phyloP scores from a whole-genome alignment of 1,140 invertebrate genomes.

The Diuraphis noxia region DNA sequence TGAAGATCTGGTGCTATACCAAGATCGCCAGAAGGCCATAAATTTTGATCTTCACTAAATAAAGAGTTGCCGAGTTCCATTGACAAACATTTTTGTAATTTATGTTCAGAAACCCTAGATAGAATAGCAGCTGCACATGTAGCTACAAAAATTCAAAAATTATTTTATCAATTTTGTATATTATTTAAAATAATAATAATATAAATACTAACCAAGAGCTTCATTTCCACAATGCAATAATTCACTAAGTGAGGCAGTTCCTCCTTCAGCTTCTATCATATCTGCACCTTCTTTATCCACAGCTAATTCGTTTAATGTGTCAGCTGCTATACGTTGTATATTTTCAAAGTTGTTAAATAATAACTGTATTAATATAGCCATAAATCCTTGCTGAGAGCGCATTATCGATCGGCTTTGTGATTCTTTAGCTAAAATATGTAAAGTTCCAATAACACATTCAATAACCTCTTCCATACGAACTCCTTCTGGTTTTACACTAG shows the following conservation, averaged over 20 bases:
- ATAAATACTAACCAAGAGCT: constrained; percentile 62
- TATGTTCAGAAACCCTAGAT: constrained; percentile 97
- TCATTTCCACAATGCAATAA: constrained; percentile 93
- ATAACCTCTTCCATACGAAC: constrained; percentile 98
- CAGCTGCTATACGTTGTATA: constrained; percentile 87
- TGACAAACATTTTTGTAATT: constrained; percentile 92
- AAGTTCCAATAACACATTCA: constrained; percentile 93
- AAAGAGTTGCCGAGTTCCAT: constrained; percentile 94
- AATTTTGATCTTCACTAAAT: constrained; percentile 80
- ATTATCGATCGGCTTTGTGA: constrained; percentile 91
- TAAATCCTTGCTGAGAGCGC: constrained; percentile 81
- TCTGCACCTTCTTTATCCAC: constrained; percentile 96
- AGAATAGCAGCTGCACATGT: constrained; percentile 97
- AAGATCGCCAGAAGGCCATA: constrained; percentile 81
- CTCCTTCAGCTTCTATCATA: constrained; percentile 95
- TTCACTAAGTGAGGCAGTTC: constrained; percentile 93
- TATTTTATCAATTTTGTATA: background rate
- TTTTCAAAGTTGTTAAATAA: constrained; percentile 97
- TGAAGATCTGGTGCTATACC: constrained; percentile 83
- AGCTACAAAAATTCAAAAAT: constrained; percentile 64
- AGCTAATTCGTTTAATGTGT: constrained; percentile 93
- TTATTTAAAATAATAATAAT: background rate
- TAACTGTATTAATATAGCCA: constrained; percentile 84
- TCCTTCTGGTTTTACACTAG: constrained; percentile 86
- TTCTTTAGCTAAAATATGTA: constrained; percentile 96